Conservation (phyloP, 2,797 vertebrate species). For the Gymnodraco acuticeps region DNA sequence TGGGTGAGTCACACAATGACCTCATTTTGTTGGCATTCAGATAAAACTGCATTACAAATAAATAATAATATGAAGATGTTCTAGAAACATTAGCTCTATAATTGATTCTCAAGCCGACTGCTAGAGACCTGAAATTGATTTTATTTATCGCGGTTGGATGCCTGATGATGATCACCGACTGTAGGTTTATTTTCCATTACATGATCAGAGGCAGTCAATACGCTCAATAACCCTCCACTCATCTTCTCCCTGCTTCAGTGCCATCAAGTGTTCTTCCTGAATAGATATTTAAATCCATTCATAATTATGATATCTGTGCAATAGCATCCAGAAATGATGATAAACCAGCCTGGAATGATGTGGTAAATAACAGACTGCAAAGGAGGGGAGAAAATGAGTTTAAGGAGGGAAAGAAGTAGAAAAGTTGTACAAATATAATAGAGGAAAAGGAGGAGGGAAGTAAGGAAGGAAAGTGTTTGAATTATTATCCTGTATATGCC, state of each 20-base stretch:
- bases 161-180: slow-evolving; percentile 48
- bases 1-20: background rate
- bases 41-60: background rate
- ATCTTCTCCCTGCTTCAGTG: background rate
- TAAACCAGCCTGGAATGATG: slow-evolving; percentile 41
- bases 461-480: slow-evolving; percentile 76
- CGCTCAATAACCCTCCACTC: slow-evolving; percentile 38
- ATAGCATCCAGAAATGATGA: slow-evolving; percentile 1
- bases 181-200: slow-evolving; percentile 64
- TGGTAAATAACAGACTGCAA: slow-evolving; percentile 69
- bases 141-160: slow-evolving; percentile 14
- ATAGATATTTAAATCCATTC: background rate
- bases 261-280: slow-evolving; percentile 8
- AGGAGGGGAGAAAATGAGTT: slow-evolving; percentile 36
- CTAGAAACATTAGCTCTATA: slow-evolving; percentile 22
- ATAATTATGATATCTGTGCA: slow-evolving; percentile 7
- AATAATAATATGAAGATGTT: background rate
- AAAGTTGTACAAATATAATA: slow-evolving; percentile 1
- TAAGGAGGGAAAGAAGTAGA: slow-evolving; percentile 3
- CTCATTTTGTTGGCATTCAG: background rate
- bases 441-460: slow-evolving; percentile 18
- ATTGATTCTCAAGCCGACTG: slow-evolving; percentile 36
- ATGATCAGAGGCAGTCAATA: slow-evolving; percentile 58
- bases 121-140: slow-evolving; percentile 43
- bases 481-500: slow-evolving; percentile 74